phyloP scores from a whole-genome alignment of 53 echinoderm and acorn worm species.

The Paracentrotus lividus region DNA sequence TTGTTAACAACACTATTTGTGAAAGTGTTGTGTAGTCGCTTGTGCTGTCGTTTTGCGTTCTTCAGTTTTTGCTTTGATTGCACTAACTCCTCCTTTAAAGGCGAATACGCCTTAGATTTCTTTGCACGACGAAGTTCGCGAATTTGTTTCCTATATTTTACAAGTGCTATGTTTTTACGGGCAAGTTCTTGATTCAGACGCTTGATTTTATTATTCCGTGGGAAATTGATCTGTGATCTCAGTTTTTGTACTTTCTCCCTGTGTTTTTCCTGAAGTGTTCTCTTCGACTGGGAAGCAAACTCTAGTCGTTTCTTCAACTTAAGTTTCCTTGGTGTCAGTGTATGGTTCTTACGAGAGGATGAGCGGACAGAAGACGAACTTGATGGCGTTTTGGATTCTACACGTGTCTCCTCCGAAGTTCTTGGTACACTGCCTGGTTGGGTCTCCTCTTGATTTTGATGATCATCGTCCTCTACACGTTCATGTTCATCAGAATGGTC shows the following conservation, averaged over 20 bases:
- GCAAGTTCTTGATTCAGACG: slow-evolving; percentile 77
- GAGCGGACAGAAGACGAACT: slow-evolving; percentile 51
- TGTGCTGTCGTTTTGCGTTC: slow-evolving; percentile 59
- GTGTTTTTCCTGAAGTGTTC: neutral
- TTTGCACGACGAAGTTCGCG: slow-evolving; percentile 66
- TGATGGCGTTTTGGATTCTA: slow-evolving; percentile 34
- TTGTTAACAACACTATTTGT: no score
- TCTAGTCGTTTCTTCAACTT: slow-evolving; percentile 62
- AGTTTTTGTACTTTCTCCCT: slow-evolving; percentile 46
- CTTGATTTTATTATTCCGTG: slow-evolving; percentile 70
- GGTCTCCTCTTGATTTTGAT: neutral
- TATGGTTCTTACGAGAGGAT: slow-evolving; percentile 58
- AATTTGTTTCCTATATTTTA: slow-evolving; percentile 58
- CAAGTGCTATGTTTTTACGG: slow-evolving; percentile 49
- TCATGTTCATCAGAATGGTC: no score
- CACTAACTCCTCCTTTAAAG: slow-evolving; percentile 64
- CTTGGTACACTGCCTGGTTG: no score
- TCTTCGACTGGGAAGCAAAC: slow-evolving; percentile 50
- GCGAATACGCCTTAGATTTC: slow-evolving; percentile 19
- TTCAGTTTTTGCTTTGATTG: slow-evolving; percentile 35
- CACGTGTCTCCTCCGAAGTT: no score
- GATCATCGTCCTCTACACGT: neutral
- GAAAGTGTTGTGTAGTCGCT: slow-evolving; percentile 38
- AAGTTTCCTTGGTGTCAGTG: slow-evolving; percentile 68
- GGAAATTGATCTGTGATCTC: slow-evolving; percentile 53